phyloP scores from a whole-genome alignment of 2,113 vertebrate species.

The Calyptomena viridis region DNA sequence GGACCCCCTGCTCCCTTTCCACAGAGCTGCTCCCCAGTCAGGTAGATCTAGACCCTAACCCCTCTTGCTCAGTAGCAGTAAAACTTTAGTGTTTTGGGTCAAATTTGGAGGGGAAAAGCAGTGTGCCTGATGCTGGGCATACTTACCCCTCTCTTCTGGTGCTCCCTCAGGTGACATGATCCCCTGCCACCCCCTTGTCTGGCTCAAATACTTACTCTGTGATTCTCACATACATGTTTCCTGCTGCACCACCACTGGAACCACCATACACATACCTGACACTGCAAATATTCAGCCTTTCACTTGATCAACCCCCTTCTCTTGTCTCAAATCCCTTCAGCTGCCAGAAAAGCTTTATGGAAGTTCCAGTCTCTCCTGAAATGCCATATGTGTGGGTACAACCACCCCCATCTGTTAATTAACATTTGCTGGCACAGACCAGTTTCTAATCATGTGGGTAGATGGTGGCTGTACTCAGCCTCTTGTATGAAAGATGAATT shows the following conservation, averaged over 20 bases:
- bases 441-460: neutral
- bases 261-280: accelerated
- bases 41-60: neutral
- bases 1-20: neutral
- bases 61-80: neutral
- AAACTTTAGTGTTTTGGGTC: neutral
- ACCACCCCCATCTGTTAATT: neutral
- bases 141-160: neutral
- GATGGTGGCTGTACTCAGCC: neutral
- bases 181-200: neutral
- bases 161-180: neutral
- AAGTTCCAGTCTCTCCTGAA: neutral
- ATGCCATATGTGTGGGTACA: neutral
- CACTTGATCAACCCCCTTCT: accelerated
- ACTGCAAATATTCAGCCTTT: neutral
- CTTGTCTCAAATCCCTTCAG: neutral
- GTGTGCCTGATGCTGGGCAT: neutral
- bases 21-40: neutral
- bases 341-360: neutral
- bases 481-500: neutral
- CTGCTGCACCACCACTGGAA: neutral
- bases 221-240: neutral
- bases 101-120: neutral
- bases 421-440: neutral
- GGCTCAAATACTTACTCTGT: neutral